phyloP scores from a whole-genome alignment of 2,888 invertebrate species.

The Campaea margaritaria region DNA sequence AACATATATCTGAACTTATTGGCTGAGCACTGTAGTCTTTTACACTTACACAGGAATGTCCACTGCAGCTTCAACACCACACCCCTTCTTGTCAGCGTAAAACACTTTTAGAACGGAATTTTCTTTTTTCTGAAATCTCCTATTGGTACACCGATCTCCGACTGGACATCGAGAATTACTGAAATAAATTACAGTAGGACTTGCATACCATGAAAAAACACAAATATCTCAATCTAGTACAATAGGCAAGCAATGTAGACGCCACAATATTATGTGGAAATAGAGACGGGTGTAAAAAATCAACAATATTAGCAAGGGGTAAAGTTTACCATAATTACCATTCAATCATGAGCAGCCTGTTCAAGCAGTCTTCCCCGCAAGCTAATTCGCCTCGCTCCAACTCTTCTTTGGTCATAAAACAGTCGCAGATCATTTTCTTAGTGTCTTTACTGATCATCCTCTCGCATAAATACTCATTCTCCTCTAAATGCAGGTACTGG shows the following conservation, averaged over 20 bases:
- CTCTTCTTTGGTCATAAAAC: slow-evolving; percentile 95
- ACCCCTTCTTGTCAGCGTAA: slow-evolving; percentile 97
- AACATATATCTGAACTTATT: no score
- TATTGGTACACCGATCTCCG: slow-evolving; percentile 96
- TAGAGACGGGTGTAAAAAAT: background rate
- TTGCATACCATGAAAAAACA: no score
- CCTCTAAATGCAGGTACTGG: slow-evolving; percentile 91
- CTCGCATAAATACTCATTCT: slow-evolving; percentile 94
- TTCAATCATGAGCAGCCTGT: slow-evolving; percentile 99
- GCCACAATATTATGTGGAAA: no score
- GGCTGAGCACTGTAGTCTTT: no score
- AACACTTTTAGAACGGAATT: slow-evolving; percentile 95
- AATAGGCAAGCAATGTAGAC: no score
- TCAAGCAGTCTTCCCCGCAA: slow-evolving; percentile 98
- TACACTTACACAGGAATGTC: slow-evolving; percentile 88
- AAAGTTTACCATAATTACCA: slow-evolving; percentile 86
- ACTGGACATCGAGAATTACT: slow-evolving; percentile 96
- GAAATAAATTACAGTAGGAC: slow-evolving; percentile 55
- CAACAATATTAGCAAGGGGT: background rate
- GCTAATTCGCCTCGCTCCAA: slow-evolving; percentile 92
- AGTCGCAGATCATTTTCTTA: slow-evolving; percentile 97
- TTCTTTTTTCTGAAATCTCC: slow-evolving; percentile 94
- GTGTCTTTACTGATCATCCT: slow-evolving; percentile 95
- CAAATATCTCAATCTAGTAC: no score
- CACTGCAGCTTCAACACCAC: slow-evolving; percentile 92